phyloP scores from a whole-genome alignment of 2,888 invertebrate species.

The Stratiomys singularior region DNA sequence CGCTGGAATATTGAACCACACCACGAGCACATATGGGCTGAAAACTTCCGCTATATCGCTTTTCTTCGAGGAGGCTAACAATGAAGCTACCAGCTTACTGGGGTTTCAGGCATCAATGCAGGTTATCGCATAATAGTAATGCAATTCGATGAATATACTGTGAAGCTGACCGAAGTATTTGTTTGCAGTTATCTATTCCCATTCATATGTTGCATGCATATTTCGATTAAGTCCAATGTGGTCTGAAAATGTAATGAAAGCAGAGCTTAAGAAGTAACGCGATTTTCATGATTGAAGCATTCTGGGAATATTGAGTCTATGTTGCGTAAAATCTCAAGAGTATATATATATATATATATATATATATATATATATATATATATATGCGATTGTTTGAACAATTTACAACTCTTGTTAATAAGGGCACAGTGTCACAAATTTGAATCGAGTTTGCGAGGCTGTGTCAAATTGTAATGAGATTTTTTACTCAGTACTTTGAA shows the following conservation, averaged over 20 bases:
- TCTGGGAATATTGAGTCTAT: too few relatives aligned
- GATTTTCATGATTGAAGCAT: too few relatives aligned
- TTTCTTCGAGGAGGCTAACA: too few relatives aligned
- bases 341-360: too few relatives aligned
- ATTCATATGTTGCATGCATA: neutral
- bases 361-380: too few relatives aligned
- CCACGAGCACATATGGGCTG: constrained; percentile 12
- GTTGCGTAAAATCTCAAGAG: too few relatives aligned
- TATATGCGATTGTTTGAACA: too few relatives aligned
- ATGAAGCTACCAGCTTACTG: neutral
- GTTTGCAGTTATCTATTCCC: neutral
- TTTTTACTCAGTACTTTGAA: too few relatives aligned
- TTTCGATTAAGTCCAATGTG: neutral
- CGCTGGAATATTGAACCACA: neutral
- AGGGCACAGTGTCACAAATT: too few relatives aligned
- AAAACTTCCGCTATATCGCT: constrained; percentile 20
- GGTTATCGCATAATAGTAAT: neutral
- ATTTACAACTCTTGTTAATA: too few relatives aligned
- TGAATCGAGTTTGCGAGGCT: too few relatives aligned
- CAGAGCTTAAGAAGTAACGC: neutral
- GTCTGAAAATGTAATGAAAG: constrained; percentile 7
- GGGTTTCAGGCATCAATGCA: neutral
- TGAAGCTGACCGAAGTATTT: neutral
- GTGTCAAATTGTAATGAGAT: too few relatives aligned
- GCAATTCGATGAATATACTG: neutral